These are phyloP conservation scores for Miltochrista miniata DNA, from an alignment of 2,888 invertebrate genomes.

Conservation along the genomic window DNA sequence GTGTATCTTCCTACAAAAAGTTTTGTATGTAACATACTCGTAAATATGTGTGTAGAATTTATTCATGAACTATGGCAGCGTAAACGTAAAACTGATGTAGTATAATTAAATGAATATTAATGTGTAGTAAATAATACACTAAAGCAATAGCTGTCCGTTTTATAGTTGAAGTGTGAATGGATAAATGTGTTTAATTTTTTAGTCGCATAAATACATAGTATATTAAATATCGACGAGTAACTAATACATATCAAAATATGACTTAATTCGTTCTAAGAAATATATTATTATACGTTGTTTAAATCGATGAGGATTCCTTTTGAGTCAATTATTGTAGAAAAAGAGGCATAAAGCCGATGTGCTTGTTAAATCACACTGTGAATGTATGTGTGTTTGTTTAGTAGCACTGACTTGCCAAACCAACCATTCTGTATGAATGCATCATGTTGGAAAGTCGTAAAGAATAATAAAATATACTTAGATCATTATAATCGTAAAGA, in stretches of 20 bases:
- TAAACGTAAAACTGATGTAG: slow-evolving; percentile 28
- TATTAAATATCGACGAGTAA: slow-evolving; percentile 46
- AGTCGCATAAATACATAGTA: slow-evolving; percentile 33
- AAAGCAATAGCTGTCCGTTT: slow-evolving; percentile 55
- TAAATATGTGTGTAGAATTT: slow-evolving; percentile 11
- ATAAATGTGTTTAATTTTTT: slow-evolving; percentile 59
- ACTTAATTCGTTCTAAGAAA: slow-evolving; percentile 60
- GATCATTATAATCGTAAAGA: not conserved
- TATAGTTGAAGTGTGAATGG: slow-evolving; percentile 55
- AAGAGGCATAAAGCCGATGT: slow-evolving; percentile 49
- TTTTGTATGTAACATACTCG: slow-evolving; percentile 45
- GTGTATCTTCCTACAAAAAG: slow-evolving; percentile 52
- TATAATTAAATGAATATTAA: slow-evolving; percentile 23
- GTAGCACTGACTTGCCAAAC: slow-evolving; percentile 4
- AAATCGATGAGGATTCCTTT: slow-evolving; percentile 76
- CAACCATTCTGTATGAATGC: not conserved
- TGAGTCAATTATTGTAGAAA: slow-evolving; percentile 78
- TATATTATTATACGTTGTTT: slow-evolving; percentile 46
- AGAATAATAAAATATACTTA: not conserved
- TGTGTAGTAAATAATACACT: slow-evolving; percentile 32
- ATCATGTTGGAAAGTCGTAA: slow-evolving; percentile 1
- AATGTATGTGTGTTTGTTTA: slow-evolving; percentile 13
- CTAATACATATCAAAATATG: slow-evolving; percentile 77
- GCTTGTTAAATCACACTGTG: slow-evolving; percentile 48
- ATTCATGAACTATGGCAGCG: slow-evolving; percentile 17